phyloP scores from a whole-genome alignment of 92 coral and sea anemone genomes.

The Actinernus sp. region DNA sequence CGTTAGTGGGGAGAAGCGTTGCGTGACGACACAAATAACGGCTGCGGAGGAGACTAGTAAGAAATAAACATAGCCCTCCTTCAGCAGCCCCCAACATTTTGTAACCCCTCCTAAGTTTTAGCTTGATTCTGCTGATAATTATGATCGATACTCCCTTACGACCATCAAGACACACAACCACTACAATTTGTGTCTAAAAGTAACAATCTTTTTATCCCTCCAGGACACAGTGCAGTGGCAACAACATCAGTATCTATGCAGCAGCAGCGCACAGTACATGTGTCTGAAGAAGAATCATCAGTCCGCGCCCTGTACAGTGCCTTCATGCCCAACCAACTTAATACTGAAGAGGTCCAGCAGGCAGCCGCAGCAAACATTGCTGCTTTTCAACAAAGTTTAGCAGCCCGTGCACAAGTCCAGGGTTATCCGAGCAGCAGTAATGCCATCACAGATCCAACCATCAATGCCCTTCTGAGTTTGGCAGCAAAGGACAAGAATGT shows the following conservation, averaged over 20 bases:
- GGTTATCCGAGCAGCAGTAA: slow-evolving; percentile 54
- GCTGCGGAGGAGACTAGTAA: too few relatives aligned
- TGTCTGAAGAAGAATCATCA: slow-evolving; percentile 80
- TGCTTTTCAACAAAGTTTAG: slow-evolving; percentile 46
- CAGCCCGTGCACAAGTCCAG: slow-evolving; percentile 44
- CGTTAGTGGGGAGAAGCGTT: too few relatives aligned
- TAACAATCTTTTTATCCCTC: background rate
- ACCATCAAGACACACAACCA: too few relatives aligned
- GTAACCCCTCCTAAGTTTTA: too few relatives aligned
- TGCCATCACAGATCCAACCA: slow-evolving; percentile 93
- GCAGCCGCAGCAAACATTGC: slow-evolving; percentile 61
- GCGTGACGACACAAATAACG: too few relatives aligned
- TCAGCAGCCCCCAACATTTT: too few relatives aligned
- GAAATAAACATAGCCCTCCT: too few relatives aligned
- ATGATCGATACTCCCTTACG: too few relatives aligned
- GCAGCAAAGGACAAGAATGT: slow-evolving; percentile 89
- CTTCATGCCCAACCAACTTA: slow-evolving; percentile 83
- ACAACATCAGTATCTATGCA: slow-evolving; percentile 38
- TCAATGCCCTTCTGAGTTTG: slow-evolving; percentile 90
- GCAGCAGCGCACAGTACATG: slow-evolving; percentile 53
- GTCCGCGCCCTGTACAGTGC: slow-evolving; percentile 89
- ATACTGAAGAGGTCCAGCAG: slow-evolving; percentile 61
- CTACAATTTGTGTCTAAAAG: too few relatives aligned
- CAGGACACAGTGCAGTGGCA: slow-evolving; percentile 20
- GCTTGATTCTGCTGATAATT: too few relatives aligned